Conservation (phyloP, 1,140 invertebrate genomes). For the Tribolium castaneum region DNA sequence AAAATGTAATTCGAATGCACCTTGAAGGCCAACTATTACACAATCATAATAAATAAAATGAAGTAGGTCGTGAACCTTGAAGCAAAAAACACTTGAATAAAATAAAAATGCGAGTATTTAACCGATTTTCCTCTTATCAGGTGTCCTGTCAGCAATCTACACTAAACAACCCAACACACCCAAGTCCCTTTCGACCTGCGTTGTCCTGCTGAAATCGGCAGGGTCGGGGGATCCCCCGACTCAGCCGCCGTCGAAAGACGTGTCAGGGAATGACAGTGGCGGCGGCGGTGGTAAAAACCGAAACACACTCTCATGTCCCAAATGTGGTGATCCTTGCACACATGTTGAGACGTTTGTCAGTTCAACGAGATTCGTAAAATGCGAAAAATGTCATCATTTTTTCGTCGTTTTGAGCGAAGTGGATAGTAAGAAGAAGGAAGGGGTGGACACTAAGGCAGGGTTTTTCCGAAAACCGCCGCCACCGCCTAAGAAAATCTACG, state of each 20-base stretch:
- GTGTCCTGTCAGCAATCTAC: constrained; percentile 54
- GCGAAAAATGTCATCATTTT: constrained; percentile 98
- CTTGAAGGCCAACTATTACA: neutral
- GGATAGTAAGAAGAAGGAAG: constrained; percentile 90
- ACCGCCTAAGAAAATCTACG: constrained; percentile 95
- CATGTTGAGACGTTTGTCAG: constrained; percentile 97
- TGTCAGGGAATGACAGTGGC: constrained; percentile 43
- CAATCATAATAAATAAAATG: neutral
- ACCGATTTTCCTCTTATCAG: constrained; percentile 42
- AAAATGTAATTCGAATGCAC: neutral
- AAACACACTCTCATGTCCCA: constrained; percentile 85
- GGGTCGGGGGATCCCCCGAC: constrained; percentile 58
- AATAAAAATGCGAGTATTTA: neutral
- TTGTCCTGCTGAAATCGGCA: constrained; percentile 55
- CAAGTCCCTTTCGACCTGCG: constrained; percentile 52
- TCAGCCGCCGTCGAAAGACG: constrained; percentile 52
- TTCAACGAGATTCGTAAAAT: constrained; percentile 96
- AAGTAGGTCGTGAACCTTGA: neutral
- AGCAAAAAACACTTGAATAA: neutral
- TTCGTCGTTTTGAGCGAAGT: constrained; percentile 96
- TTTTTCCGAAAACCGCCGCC: constrained; percentile 86
- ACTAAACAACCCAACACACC: constrained; percentile 42
- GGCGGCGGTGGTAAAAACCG: constrained; percentile 66
- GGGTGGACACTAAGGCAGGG: constrained; percentile 72
- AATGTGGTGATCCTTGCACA: constrained; percentile 95